Evolutionary conservation across 2,888 invertebrate genomes (phyloP), one percentile per base, ranked within the genome.

Genomic region (Brachylomia viminalis): DNA sequence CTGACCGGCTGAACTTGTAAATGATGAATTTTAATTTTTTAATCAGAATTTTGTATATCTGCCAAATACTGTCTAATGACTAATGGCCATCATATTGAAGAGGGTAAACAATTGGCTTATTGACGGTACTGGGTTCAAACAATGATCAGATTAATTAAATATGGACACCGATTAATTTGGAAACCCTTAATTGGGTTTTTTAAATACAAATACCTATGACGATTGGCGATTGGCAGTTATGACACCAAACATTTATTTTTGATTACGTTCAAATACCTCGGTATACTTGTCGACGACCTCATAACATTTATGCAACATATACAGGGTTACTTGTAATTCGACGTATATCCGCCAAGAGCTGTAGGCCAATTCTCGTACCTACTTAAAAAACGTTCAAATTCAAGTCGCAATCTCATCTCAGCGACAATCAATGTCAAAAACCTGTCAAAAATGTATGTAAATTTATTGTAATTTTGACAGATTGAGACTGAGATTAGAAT

Each of bases 101-200:
- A 15, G 30, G n/a, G 23, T 56, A 27, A 27, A 62, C 3, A 47
- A 75, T 74, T 47, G n/a, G 33, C 13, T 23, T 52, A 15, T 61
- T 30, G 15, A 45, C 20, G 42, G 11, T 56, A 20, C 49, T 49
- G 10, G 30, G 20, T 30, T 58, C 47, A 58, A 13, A 54, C 33
- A 77, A 27, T 42, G 17, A 27, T n/a, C 45, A n/a, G 1, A 69
- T 74, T 47, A 59, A 72, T 62, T 77, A 30, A 7, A 59, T 15
- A 42, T 42, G 5, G 20, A 56, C 54, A 33, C 10, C 52, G 38
- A 66, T 72, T 84, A 64, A 77, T 74, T 75, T 45, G 52, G 66
- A 42, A 62, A 61, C 45, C 65, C 33, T 33, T 68, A 65, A 81
- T 76, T 77, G 67, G 52, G 13, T 52, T 56, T 79, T 71, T 20